These are phyloP conservation scores for Arenaria interpres DNA, from an alignment of 2,113 vertebrate genomes.

Conservation along the genomic window DNA sequence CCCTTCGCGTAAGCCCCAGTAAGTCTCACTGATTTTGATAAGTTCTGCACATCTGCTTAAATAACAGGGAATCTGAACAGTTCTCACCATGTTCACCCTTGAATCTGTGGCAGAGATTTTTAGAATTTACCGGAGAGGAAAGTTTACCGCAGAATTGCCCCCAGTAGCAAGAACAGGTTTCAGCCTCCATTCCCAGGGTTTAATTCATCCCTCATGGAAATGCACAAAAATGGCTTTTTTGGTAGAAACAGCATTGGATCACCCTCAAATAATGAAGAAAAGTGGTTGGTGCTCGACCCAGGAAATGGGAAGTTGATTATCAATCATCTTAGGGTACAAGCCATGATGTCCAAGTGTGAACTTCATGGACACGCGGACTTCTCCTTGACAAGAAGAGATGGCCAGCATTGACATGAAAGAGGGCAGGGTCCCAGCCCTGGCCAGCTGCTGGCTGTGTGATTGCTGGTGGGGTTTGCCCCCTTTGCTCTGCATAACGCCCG, in stretches of 20 bases:
- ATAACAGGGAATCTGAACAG: not conserved
- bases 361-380: no score
- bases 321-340: not conserved
- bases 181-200: not conserved
- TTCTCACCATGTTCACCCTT: not conserved
- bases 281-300: not conserved
- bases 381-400: not conserved
- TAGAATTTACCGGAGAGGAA: not conserved
- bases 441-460: not conserved
- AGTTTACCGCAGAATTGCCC: not conserved
- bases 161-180: not conserved
- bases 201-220: not conserved
- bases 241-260: not conserved
- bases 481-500: rapidly evolving
- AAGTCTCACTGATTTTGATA: not conserved
- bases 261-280: not conserved
- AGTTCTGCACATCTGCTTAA: not conserved
- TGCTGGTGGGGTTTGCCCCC: not conserved
- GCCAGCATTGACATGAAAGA: not conserved
- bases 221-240: not conserved
- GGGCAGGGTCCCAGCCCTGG: not conserved
- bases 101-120: not conserved
- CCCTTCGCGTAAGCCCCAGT: not conserved
- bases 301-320: not conserved
- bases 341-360: not conserved